Conservation (phyloP, 2,797 vertebrate genomes). For the Rhinella marina region DNA sequence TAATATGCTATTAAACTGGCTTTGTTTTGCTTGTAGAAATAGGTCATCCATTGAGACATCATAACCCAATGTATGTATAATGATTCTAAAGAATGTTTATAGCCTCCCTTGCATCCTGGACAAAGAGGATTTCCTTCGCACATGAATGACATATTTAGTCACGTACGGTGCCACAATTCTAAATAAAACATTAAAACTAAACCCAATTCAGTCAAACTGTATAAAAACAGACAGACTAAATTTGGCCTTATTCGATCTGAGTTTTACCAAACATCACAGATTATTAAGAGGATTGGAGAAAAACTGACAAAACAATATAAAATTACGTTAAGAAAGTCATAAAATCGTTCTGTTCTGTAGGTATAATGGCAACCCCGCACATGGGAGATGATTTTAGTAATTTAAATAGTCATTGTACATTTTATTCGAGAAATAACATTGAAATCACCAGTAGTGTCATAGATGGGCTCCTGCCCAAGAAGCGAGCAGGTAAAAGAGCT, state of each 20-base stretch:
- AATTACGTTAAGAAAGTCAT: conserved; percentile 31
- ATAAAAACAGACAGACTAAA: conserved; percentile 48
- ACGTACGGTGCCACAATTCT: conserved; percentile 54
- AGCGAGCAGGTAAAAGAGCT: background rate
- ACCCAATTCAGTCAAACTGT: conserved; percentile 58
- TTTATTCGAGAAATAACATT: conserved; percentile 2
- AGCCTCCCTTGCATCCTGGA: background rate
- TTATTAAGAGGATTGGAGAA: conserved; percentile 50
- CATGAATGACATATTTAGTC: conserved; percentile 59
- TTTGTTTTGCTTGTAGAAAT: conserved; percentile 12
- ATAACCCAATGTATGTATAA: conserved; percentile 25
- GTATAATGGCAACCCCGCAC: background rate
- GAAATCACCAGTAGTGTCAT: conserved; percentile 1
- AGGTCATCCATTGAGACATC: conserved; percentile 17
- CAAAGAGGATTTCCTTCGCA: conserved; percentile 41
- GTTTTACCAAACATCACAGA: conserved; percentile 52
- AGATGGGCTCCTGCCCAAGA: background rate
- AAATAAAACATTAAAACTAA: conserved; percentile 52
- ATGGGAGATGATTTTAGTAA: conserved; percentile 4
- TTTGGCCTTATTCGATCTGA: conserved; percentile 54
- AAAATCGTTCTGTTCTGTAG: background rate
- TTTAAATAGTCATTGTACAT: conserved; percentile 30
- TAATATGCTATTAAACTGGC: background rate
- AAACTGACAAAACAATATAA: conserved; percentile 51
- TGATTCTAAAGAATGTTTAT: conserved; percentile 8